Evolutionary conservation across 2,113 vertebrate species (phyloP).

Genomic region (Emydocephalus ijimae): DNA sequence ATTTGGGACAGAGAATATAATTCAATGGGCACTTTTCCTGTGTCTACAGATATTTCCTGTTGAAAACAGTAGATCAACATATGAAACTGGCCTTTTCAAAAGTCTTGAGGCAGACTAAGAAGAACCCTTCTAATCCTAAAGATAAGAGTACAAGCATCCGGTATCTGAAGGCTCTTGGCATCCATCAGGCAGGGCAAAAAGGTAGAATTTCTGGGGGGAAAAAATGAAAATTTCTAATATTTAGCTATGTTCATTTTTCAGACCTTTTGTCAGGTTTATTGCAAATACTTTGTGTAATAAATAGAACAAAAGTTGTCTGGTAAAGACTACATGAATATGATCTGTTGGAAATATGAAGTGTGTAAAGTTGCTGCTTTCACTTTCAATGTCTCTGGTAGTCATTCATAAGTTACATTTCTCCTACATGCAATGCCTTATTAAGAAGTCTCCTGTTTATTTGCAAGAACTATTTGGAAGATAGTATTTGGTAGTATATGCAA

Average conservation of each 20-base stretch:
- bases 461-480: not conserved
- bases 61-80: slow-evolving; percentile 95
- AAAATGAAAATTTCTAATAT: not conserved
- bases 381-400: not conserved
- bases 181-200: slow-evolving; percentile 91
- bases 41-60: slow-evolving; percentile 83
- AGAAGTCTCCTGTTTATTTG: not conserved
- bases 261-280: not conserved
- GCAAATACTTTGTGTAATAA: not conserved
- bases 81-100: slow-evolving; percentile 98
- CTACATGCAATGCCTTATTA: not conserved
- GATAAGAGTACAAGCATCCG: slow-evolving; percentile 98
- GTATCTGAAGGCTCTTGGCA: slow-evolving; percentile 87
- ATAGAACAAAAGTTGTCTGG: not conserved
- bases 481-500: not conserved
- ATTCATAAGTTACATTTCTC: not conserved
- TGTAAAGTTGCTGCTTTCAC: not conserved
- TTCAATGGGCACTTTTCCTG: slow-evolving; percentile 12
- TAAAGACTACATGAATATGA: not conserved
- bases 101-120: slow-evolving; percentile 96
- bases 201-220: slow-evolving; percentile 65
- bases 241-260: not conserved
- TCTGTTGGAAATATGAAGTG: not conserved
- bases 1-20: not conserved
- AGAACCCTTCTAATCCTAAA: slow-evolving; percentile 94